Base-by-base conservation (phyloP, 1,140 invertebrate genomes). In the Ectropis grisescens region DNA sequence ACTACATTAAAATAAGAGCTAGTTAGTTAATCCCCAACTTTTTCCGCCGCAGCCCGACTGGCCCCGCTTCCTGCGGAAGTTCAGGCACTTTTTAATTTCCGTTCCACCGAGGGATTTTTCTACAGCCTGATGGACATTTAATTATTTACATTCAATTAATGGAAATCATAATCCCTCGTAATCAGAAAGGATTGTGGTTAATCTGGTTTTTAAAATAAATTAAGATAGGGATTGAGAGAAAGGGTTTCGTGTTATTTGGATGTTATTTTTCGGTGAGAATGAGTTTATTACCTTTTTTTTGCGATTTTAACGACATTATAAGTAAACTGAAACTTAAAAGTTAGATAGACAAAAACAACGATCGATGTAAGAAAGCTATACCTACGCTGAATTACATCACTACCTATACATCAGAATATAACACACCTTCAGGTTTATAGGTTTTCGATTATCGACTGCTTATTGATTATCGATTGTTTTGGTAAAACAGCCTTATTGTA, bases 81-180 rank as follows among this genome's bases (percentile, higher is more conserved):
- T 34, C 39, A 55, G n/a, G 50, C 54, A 67, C 62, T 75, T 75
- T 79, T 79, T 72, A 79, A 79, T 79, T 79, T 79, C 74, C 74
- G 70, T 43, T n/a, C n/a, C 46, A 26, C 37, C 38, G 44, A 49
- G 61, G 61, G 61, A 75, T 75, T 75, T 75, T 79, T 79, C 64
- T 70, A 53, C 56, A 35, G 41, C 44, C 44, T 74, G 62, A 70
- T 74, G 65, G 61, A 43, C 35, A 31, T 51, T 79, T 52, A 62
- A 74, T 75, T 74, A 75, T 79, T 79, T 48, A 79, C 55, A 71
- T 74, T 70, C 70, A 69, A 74, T 79, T 79, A 75, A 71, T 71
- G 50, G 54, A 62, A 58, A 64, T 67, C 69, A 60, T 51, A 58
- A 61, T 58, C 54, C 44, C 29, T 33, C 28, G 29, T 51, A 53